These are phyloP conservation scores for Drosophila eohydei DNA, from an alignment of 2,888 invertebrate species.

Conservation along the genomic window DNA sequence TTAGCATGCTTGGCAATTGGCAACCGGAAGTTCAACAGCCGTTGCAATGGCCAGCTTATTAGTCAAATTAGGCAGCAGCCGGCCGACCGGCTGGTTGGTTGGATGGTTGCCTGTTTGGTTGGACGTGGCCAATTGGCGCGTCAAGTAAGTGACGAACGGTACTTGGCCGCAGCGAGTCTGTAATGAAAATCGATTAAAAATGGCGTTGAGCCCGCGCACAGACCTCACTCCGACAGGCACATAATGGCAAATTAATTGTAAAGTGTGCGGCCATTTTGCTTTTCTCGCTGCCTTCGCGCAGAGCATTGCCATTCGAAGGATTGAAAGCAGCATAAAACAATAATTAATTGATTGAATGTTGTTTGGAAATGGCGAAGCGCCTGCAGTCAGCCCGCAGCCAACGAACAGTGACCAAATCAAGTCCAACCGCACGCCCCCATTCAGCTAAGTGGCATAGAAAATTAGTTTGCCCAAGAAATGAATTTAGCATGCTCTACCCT, in stretches of 20 bases:
- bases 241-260: conserved; percentile 79
- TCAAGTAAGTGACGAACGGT: conserved; percentile 75
- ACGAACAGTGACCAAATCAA: conserved; percentile 24
- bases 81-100: conserved; percentile 4
- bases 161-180: conserved; percentile 46
- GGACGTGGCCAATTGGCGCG: conserved; percentile 74
- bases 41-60: conserved; percentile 78
- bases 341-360: conserved; percentile 80
- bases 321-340: conserved; percentile 72
- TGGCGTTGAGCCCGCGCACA: conserved; percentile 23
- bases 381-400: conserved; percentile 15
- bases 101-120: conserved; percentile 3
- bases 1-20: conserved; percentile 32
- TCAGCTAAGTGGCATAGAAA: conserved; percentile 74
- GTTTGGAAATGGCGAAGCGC: conserved; percentile 40
- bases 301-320: conserved; percentile 58
- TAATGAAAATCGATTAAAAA: conserved; percentile 79
- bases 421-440: conserved; percentile 19
- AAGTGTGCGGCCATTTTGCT: conserved; percentile 75
- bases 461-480: conserved; percentile 72
- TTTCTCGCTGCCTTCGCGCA: conserved; percentile 70
- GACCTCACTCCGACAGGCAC: conserved; percentile 17
- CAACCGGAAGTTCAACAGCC: conserved; percentile 74
- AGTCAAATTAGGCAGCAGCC: conserved; percentile 68
- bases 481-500: conserved; percentile 43